Evolutionary conservation across 2,888 invertebrate species (phyloP), one percentile per base, ranked within the genome.

Genomic region (Cordilura impudica): DNA sequence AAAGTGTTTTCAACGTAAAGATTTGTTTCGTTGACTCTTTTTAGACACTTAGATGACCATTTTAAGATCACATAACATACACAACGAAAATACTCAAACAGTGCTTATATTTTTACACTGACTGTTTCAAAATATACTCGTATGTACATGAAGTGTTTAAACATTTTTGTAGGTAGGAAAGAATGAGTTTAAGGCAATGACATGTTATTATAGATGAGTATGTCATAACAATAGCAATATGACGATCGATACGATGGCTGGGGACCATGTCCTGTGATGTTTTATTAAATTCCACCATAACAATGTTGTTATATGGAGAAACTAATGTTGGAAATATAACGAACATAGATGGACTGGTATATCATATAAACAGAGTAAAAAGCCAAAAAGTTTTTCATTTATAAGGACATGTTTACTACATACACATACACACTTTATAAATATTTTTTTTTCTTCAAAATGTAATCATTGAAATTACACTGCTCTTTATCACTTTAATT

Each of bases 391-490:
- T 39, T 4, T n/a, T 2, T 35, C 4, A 35, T n/a, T n/a, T n/a
- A 39, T 39, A n/a, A 39, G 35, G n/a, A n/a, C 3, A 39, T 39
- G 35, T 39, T 26, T 3, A 26, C 3, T 26, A 39, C n/a, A n/a
- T 39, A 1, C 4, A n/a, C 21, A 4, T 2, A 51, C 18, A 26
- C 4, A 39, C 26, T 26, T 58, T 23, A 23, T 23, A 19, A 45
- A 51, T 3, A 47, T 18, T 54, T 43, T 61, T 67, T 61, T 43
- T 54, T n/a, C n/a, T n/a, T n/a, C n/a, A n/a, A 63, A 10, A 72
- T 31, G 58, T 78, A 70, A 78, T 74, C 60, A 70, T 66, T 74
- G 58, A 70, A 66, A 53, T 70, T 51, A 63, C 29, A 49, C 23
- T 58, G 31, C 63, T 75, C 56, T 63, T 66, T 78, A 65, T 66